phyloP scores from a whole-genome alignment of 1,140 invertebrate species.

The Bilobella aurantiaca region DNA sequence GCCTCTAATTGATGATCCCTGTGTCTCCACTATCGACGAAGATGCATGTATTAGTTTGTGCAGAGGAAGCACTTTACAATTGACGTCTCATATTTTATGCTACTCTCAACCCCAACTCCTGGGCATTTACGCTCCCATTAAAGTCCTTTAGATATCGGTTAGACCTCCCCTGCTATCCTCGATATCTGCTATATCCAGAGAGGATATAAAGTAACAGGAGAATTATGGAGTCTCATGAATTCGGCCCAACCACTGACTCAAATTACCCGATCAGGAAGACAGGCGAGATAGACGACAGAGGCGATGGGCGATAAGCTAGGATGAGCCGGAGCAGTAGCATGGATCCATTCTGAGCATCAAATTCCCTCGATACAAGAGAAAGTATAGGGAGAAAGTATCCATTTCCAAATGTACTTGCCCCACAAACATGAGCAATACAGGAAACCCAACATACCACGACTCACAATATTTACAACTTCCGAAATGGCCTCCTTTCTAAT shows the following conservation, averaged over 20 bases:
- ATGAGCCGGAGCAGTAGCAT: background rate
- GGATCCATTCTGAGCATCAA: no score
- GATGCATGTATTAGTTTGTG: background rate
- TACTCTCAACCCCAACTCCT: background rate
- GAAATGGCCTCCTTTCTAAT: no score
- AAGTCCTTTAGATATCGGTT: background rate
- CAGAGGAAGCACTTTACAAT: background rate
- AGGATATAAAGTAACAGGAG: slow-evolving; percentile 1
- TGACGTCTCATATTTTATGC: slow-evolving; percentile 6
- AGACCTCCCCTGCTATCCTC: background rate
- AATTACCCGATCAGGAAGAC: background rate
- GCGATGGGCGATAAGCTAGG: background rate
- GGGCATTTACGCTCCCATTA: background rate
- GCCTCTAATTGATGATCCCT: background rate
- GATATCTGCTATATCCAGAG: background rate
- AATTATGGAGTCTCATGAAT: slow-evolving; percentile 9
- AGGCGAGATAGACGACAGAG: background rate
- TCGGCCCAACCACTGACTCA: background rate
- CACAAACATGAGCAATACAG: no score
- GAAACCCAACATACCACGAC: no score
- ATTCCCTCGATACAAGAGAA: no score
- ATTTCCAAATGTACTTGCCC: no score
- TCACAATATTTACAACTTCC: no score
- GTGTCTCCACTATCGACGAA: background rate
- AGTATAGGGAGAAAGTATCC: no score